These are phyloP conservation scores for Myopa testacea DNA, from an alignment of 2,888 invertebrate species.

Conservation along the genomic window DNA sequence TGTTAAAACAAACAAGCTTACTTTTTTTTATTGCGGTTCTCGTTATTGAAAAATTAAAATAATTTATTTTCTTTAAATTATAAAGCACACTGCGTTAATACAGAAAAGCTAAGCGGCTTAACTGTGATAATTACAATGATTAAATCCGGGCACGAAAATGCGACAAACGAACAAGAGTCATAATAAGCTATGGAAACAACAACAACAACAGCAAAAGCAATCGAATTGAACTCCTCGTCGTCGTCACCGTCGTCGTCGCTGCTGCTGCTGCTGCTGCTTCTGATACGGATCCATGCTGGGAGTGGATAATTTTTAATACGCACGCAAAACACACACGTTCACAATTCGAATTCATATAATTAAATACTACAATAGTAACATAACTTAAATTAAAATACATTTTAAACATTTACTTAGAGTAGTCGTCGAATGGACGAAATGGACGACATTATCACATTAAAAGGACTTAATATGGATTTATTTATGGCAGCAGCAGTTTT, in stretches of 20 bases:
- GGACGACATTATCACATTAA: not conserved
- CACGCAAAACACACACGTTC: not conserved
- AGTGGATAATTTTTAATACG: not conserved
- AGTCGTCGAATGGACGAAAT: not conserved
- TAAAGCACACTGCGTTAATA: not conserved
- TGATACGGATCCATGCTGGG: not conserved
- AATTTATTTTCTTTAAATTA: not conserved
- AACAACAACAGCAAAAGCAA: not conserved
- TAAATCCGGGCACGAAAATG: constrained; percentile 15
- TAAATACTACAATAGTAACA: not conserved
- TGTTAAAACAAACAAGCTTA: too few relatives aligned
- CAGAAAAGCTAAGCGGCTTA: constrained; percentile 13
- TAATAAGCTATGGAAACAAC: not conserved
- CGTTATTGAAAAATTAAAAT: not conserved
- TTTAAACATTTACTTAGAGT: not conserved
- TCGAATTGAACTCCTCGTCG: not conserved
- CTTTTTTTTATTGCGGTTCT: too few relatives aligned
- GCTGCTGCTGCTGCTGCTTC: not conserved
- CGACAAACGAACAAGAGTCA: not conserved
- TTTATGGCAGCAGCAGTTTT: constrained; percentile 78
- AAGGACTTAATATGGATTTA: constrained; percentile 62
- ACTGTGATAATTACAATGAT: constrained; percentile 12
- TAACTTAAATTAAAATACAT: constrained; percentile 7
- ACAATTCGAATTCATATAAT: not conserved
- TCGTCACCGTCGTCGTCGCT: not conserved